Conservation (phyloP, 1,140 invertebrate species). For the Lanistes nyassanus region DNA sequence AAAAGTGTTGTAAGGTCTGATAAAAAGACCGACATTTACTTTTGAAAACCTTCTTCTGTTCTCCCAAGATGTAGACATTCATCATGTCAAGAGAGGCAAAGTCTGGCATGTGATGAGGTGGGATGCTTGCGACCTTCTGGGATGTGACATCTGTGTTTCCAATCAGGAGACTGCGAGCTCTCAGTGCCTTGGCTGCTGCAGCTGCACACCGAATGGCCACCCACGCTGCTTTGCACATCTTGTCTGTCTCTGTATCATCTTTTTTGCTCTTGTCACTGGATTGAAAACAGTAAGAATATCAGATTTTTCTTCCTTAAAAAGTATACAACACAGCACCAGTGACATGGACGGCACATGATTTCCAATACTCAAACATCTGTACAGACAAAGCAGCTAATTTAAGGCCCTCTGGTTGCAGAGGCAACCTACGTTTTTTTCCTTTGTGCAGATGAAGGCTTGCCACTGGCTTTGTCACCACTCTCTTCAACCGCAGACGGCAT, state of each 20-base stretch:
- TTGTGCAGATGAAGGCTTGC: not conserved
- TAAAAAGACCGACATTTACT: constrained; percentile 46
- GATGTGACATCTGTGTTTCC: constrained; percentile 53
- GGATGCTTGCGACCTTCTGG: constrained; percentile 41
- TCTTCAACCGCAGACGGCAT: constrained; percentile 28
- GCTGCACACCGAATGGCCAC: constrained; percentile 60
- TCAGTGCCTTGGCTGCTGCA: constrained; percentile 49
- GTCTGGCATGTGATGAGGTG: constrained; percentile 53
- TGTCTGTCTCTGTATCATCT: constrained; percentile 52
- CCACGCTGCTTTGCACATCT: constrained; percentile 57
- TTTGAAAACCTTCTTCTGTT: constrained; percentile 64
- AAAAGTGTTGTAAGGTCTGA: not conserved
- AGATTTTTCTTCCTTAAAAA: too few relatives aligned
- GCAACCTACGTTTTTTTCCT: constrained; percentile 19
- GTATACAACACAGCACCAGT: too few relatives aligned
- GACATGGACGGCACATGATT: too few relatives aligned
- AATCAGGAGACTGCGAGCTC: constrained; percentile 46
- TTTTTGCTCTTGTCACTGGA: constrained; percentile 20
- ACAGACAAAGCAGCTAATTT: not conserved
- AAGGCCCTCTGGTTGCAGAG: constrained; percentile 17
- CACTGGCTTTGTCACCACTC: constrained; percentile 24
- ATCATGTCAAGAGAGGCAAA: constrained; percentile 61
- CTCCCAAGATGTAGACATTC: constrained; percentile 58
- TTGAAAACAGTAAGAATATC: too few relatives aligned
- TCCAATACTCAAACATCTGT: too few relatives aligned